Evolutionary conservation across 2,113 vertebrate species (phyloP), one percentile per base, ranked within the genome.

Genomic region (Colinus virginianus): DNA sequence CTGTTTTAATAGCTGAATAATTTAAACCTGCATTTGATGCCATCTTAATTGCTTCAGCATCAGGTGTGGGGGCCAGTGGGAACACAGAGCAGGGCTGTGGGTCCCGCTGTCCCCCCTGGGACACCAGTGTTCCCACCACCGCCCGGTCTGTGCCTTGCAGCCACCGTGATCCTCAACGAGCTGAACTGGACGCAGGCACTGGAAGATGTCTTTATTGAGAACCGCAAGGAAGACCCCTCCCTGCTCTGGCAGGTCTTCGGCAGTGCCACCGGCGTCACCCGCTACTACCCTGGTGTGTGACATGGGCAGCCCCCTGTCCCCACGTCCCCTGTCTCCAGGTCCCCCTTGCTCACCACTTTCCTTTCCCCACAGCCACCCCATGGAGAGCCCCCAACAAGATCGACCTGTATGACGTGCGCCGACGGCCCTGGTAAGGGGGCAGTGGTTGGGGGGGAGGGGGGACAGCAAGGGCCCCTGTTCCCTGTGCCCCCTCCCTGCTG

Each of bases 341-440:
- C 23, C 61, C 23, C 5, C 49, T 51, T 59, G 1, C 82, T 93
- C 62, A 91, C 38, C 2, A 0, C 58, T 62, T 94, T 21, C 81
- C 30, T 93, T 97, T 43, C 45, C 76, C 95, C 34, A 3, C 97
- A 99, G 99, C 99, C 82, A 98, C 99, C 66, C 98, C 98, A 0
- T 99, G 99, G 99, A 98, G 98, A 97, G 98, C 98, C 7, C 99
- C 99, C 92, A 99, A 99, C 92, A 99, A 99, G 98, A 99, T 99
- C 13, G 99, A 99, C 98, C 98, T 99, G 90, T 99, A 99, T 0
- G 99, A 99, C 1, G 99, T 99, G 76, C 98, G 99, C 96, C 97
- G 99, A 90, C 98, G 99, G 93, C 99, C 99, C 25, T 99, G 99
- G 99, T 99, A 96, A 99, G 99, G 61, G 53, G 87, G 76, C 66